Evolutionary conservation across 2,113 vertebrate species (phyloP).

Genomic region (Rostratula benghalensis): DNA sequence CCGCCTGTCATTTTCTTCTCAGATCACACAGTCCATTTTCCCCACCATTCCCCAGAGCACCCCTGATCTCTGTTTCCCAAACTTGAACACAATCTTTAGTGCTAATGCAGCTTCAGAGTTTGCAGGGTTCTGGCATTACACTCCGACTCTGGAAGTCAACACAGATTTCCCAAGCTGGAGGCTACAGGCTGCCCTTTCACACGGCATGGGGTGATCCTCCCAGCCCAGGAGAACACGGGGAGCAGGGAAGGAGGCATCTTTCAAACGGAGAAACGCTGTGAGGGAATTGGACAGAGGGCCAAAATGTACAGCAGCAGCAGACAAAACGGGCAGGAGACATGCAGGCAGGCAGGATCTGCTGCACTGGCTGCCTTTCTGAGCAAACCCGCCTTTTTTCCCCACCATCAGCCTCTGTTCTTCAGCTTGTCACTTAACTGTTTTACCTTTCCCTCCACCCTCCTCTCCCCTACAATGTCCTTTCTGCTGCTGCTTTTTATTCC

Average conservation of each 20-base stretch:
- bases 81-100: neutral
- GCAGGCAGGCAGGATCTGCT: neutral
- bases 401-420: neutral
- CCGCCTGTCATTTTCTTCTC: neutral
- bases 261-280: neutral
- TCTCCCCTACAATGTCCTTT: neutral
- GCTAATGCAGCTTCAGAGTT: neutral
- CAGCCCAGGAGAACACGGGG: accelerated
- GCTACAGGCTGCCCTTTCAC: neutral
- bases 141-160: neutral
- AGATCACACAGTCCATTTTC: neutral
- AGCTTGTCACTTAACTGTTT: neutral
- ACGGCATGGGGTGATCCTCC: accelerated
- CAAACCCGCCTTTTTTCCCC: neutral
- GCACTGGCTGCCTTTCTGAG: neutral
- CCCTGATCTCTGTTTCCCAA: neutral
- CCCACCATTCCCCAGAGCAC: neutral
- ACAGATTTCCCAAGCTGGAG: neutral
- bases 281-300: neutral
- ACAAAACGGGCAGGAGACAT: neutral
- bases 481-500: neutral
- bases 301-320: neutral
- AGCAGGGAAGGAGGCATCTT: neutral
- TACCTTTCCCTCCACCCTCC: neutral
- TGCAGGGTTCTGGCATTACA: neutral